Base-by-base conservation (phyloP, 2,797 vertebrate genomes). In the Bryconaethiops microstoma region DNA sequence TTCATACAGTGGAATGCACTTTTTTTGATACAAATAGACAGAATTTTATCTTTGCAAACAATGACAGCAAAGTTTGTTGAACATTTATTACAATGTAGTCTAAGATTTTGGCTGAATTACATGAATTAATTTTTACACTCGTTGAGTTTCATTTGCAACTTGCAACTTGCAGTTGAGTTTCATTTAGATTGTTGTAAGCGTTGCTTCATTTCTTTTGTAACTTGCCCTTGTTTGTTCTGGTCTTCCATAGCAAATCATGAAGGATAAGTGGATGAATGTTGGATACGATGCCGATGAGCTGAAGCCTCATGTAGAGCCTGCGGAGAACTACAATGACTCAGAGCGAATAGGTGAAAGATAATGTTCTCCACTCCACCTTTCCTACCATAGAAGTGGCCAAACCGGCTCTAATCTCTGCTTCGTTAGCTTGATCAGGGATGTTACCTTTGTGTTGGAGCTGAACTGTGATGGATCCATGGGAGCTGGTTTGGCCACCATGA, bases 231-330 rank as follows among this genome's bases (percentile, higher is more conserved):
- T 76, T 35, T 54, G 16, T 83, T 19, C 55, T 16, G 35, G 35
- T 79, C 40, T 45, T 4, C 60, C 60, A 63, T 62, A 97, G 97
- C 96, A 98, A 98, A 97, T 99, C 89, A 99, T 99, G 97, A 97
- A 97, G 89, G 97, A 99, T 91, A 97, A 97, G 52, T 98, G 97
- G 97, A 96, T 97, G 87, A 99, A 98, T 87, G 88, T 96, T 9
- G 97, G 97, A 70, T 96, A 95, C 1, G 97, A 98, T 6, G 95
- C 92, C 0, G 96, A 97, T 0, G 96, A 97, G 12, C 86, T 98
- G 84, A 96, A 96, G 86, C 97, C 97, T 39, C 96, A 97, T 79
- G 90, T 94, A 50, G 96, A 98, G 84, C 97, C 97, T 0, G 95
- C 96, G 21, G 96, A 96, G 83, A 96, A 97, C 86, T 95, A 94